Base-by-base conservation (phyloP, 2,113 vertebrate genomes). In the Pleuronectes platessa region DNA sequence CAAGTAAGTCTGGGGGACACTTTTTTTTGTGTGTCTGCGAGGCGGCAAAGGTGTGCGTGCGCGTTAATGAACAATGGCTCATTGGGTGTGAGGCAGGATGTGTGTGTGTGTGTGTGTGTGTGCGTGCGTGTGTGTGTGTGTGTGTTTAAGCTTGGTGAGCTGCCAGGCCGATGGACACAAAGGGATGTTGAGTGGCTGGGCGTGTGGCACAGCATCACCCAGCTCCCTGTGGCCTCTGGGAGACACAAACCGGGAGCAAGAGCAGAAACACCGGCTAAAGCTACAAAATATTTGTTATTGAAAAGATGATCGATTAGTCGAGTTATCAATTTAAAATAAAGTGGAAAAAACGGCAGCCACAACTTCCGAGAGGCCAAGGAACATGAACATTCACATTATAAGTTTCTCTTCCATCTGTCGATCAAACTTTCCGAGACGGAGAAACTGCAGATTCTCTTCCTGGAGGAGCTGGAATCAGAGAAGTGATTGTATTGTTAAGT, bases 151-250 rank as follows among this genome's bases (percentile, higher is more conserved):
- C 89, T 94, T 97, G 96, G 96, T 96, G 86, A 84, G 76, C 81
- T 93, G 96, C 96, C 96, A 97, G 93, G 90, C 9, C 92, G 83
- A 94, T 93, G 94, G 93, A 96, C 95, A 96, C 88, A 95, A 95
- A 96, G 95, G 53, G 91, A 95, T 95, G 94, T 90, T 79, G 85
- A 94, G 90, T 95, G 96, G 94, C 95, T 96, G 95, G 95, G 95
- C 95, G 96, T 95, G 96, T 96, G 95, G 96, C 96, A 78, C 88
- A 81, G 89, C 85, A 78, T 85, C 87, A 61, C 84, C 59, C 76
- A 62, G 88, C 90, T 90, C 94, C 95, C 93, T 92, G 91, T 90
- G 95, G 94, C 95, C 95, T 95, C 77, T 68, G 80, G 71, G 93
- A 94, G 94, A 62, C 81, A 60, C 80, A 81, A 75, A 76, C 82